Evolutionary conservation across 2,888 invertebrate genomes (phyloP).

Genomic region (Cancer borealis): DNA sequence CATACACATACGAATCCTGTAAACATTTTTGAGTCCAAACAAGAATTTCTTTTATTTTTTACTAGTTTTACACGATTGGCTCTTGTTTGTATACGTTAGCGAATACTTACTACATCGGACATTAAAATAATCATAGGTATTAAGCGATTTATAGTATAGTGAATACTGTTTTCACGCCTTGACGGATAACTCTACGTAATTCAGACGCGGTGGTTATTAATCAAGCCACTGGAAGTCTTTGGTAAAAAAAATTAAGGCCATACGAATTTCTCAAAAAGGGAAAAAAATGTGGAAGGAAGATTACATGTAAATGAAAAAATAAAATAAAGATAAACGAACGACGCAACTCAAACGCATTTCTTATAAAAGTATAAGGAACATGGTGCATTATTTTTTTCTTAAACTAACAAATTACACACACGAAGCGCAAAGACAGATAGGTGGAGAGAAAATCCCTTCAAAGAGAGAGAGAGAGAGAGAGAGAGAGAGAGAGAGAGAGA

Average conservation of each 20-base stretch:
- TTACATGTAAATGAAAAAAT: not conserved
- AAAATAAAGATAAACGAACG: not conserved
- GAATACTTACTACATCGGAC: not conserved
- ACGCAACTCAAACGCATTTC: not conserved
- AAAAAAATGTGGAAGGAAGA: not conserved
- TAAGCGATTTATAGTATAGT: not conserved
- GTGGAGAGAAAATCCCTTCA: not conserved
- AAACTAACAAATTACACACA: not conserved
- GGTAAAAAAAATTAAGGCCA: not conserved
- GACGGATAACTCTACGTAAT: not conserved
- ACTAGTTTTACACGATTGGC: too few species aligned
- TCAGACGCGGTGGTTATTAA: not conserved
- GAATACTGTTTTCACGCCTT: not conserved
- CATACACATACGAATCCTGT: too few species aligned
- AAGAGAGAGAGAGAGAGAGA: slow-evolving; percentile 10
- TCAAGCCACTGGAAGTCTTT: not conserved
- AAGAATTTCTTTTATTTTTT: too few species aligned
- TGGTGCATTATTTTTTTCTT: not conserved
- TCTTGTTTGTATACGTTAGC: too few species aligned
- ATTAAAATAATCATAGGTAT: not conserved
- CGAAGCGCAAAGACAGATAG: not conserved
- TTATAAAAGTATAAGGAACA: not conserved
- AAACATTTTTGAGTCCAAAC: too few species aligned
- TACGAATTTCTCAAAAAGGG: not conserved
- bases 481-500: slow-evolving; percentile 32